Percentiles rank a stretch among this genome's conserved stretches.
phyloP scores from a whole-genome alignment of 2,888 invertebrate genomes.

The Mimumesa dahlbomi region DNA sequence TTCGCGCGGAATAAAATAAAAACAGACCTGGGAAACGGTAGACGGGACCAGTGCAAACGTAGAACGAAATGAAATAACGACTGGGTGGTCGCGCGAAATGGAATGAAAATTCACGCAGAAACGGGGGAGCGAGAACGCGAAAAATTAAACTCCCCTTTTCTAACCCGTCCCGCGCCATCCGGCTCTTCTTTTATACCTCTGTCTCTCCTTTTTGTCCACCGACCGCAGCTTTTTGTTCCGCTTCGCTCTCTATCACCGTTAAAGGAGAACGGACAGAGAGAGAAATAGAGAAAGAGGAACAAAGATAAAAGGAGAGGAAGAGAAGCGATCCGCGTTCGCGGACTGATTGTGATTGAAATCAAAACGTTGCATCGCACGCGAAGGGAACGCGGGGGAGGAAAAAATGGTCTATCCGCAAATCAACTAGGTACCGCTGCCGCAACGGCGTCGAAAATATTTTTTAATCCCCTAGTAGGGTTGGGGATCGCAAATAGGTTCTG shows the following conservation, averaged over 20 bases:
- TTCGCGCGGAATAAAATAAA: conserved; percentile 31
- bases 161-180: neutral
- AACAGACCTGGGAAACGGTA: conserved; percentile 9
- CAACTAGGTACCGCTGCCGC: conserved; percentile 33
- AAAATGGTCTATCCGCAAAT: conserved; percentile 33
- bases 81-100: conserved; percentile 63
- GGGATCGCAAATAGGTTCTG: neutral
- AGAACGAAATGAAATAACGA: conserved; percentile 62
- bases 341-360: conserved; percentile 60
- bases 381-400: conserved; percentile 6
- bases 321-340: conserved; percentile 43
- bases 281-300: neutral
- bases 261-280: neutral
- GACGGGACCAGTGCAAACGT: conserved; percentile 17
- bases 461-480: conserved; percentile 14
- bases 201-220: conserved; percentile 35
- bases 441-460: conserved; percentile 20
- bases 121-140: conserved; percentile 57
- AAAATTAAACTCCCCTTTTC: conserved; percentile 58
- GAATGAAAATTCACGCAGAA: conserved; percentile 63
- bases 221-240: conserved; percentile 43
- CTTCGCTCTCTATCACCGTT: neutral
- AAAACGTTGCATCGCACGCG: conserved; percentile 39
- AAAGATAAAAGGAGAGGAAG: conserved; percentile 4
- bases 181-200: conserved; percentile 10